Conservation (phyloP, 2,113 vertebrate genomes). For the Macrotus californicus region DNA sequence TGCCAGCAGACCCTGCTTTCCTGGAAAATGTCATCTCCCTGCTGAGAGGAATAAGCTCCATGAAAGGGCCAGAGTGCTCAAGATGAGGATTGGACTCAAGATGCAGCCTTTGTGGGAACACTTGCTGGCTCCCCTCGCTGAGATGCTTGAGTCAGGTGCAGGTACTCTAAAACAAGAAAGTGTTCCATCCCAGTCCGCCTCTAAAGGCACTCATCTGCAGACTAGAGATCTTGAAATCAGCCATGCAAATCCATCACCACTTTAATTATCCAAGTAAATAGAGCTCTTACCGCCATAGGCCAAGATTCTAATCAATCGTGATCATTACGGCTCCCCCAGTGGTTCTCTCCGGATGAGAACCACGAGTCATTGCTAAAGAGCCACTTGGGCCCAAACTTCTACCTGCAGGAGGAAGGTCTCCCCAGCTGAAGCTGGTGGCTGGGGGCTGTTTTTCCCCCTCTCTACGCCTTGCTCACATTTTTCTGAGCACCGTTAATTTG, state of each 20-base stretch:
- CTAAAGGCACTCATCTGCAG: conserved; percentile 29
- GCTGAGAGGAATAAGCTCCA: not conserved
- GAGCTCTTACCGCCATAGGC: conserved; percentile 46
- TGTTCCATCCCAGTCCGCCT: not conserved
- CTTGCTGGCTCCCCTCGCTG: not conserved
- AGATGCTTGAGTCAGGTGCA: conserved; percentile 16
- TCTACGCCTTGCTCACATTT: not conserved
- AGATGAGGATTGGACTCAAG: not conserved
- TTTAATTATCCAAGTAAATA: conserved; percentile 61
- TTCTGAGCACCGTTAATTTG: not conserved
- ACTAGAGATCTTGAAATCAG: conserved; percentile 56
- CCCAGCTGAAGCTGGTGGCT: not conserved
- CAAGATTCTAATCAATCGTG: not conserved
- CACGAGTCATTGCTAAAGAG: not conserved
- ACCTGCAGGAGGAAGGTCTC: not conserved
- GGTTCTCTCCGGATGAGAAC: conserved; percentile 27
- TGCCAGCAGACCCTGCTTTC: not conserved
- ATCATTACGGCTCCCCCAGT: not conserved
- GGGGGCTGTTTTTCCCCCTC: not conserved
- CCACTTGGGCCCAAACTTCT: not conserved
- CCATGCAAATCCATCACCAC: conserved; percentile 30
- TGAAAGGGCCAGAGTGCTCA: not conserved
- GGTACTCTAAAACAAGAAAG: conserved; percentile 1
- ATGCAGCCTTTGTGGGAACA: not conserved
- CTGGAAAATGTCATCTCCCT: not conserved